phyloP scores from a whole-genome alignment of 2,113 vertebrate genomes.

The Ciconia boyciana region DNA sequence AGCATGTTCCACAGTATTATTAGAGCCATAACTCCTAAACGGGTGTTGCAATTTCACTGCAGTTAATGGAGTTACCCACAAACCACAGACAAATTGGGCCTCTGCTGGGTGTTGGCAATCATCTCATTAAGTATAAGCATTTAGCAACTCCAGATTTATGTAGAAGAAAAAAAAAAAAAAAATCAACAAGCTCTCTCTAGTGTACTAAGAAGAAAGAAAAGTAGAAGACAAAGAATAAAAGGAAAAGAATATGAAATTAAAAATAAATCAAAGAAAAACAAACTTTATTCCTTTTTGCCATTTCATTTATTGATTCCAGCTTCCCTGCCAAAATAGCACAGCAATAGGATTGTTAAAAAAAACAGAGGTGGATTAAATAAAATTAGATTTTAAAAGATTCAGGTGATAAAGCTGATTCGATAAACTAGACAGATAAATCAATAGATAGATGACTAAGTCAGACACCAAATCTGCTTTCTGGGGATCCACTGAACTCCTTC shows the following conservation, averaged over 20 bases:
- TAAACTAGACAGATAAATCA: neutral
- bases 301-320: neutral
- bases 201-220: neutral
- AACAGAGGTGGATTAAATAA: neutral
- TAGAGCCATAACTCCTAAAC: neutral
- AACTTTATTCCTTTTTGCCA: neutral
- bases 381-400: neutral
- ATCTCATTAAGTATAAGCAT: neutral
- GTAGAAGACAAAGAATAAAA: neutral
- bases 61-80: neutral
- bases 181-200: neutral
- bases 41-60: neutral
- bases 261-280: neutral
- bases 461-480: neutral
- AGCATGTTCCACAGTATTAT: neutral
- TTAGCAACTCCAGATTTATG: neutral
- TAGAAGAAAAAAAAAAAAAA: neutral
- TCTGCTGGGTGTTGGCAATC: neutral
- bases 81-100: neutral
- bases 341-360: neutral
- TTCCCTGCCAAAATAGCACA: neutral
- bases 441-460: neutral
- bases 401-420: neutral
- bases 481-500: neutral
- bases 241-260: neutral